These are phyloP conservation scores for Centruroides sculpturatus DNA, from an alignment of 1,140 invertebrate species.

Conservation along the genomic window DNA sequence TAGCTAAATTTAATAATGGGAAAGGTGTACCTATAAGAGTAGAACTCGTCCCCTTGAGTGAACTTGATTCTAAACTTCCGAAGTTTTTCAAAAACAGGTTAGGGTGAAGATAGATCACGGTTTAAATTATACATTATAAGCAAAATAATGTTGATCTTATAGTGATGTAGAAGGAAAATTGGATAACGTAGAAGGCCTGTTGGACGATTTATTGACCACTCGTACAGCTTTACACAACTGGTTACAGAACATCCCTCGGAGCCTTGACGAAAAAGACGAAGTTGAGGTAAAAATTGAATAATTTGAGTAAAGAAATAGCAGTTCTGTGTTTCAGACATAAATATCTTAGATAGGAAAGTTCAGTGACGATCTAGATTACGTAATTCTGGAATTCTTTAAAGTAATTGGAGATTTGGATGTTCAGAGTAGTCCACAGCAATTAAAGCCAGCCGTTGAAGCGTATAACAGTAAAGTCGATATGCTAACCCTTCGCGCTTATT, in stretches of 20 bases:
- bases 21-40: constrained; percentile 8
- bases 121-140: neutral
- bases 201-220: constrained; percentile 8
- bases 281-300: constrained; percentile 1
- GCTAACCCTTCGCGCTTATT: neutral
- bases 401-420: constrained; percentile 9
- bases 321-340: neutral
- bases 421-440: neutral
- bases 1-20: constrained; percentile 2
- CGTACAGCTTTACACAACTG: constrained; percentile 4
- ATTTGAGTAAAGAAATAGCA: neutral
- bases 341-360: constrained; percentile 7
- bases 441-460: constrained; percentile 1
- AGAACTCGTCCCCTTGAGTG: constrained; percentile 4
- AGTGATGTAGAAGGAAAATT: constrained; percentile 5
- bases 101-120: no score
- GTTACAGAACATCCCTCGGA: constrained; percentile 1
- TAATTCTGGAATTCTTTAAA: constrained; percentile 1
- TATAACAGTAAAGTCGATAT: neutral
- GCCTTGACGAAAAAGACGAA: constrained; percentile 1
- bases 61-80: neutral
- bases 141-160: neutral
- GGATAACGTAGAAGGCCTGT: constrained; percentile 4
- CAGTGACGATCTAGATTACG: neutral
- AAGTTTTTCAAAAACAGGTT: neutral